A percentile compares a stretch with the other conserved stretches of the same genome.
phyloP scores from a whole-genome alignment of 64 coral and sea anemone genomes.

The Porites australiensis region DNA sequence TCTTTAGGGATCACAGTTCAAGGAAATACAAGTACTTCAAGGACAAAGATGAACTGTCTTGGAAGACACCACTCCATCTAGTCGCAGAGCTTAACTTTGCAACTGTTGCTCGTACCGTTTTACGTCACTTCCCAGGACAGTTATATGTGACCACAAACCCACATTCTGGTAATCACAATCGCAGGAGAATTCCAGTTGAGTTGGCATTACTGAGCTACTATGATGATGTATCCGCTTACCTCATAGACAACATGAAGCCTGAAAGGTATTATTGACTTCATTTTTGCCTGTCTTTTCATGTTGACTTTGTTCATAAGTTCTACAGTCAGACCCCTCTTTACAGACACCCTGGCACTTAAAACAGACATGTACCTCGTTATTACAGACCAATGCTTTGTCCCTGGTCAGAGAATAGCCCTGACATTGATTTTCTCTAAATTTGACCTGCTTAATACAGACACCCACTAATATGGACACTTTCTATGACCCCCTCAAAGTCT shows the following conservation, averaged over 20 bases:
- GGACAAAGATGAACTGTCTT: constrained; percentile 70
- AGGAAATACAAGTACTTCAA: constrained; percentile 85
- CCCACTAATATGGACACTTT: no score
- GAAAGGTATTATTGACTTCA: constrained; percentile 18
- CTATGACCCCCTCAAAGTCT: no score
- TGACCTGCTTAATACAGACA: no score
- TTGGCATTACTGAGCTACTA: constrained; percentile 40
- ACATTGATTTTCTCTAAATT: no score
- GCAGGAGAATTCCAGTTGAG: constrained; percentile 51
- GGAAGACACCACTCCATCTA: constrained; percentile 59
- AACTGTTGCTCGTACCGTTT: constrained; percentile 44
- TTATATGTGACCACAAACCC: constrained; percentile 72
- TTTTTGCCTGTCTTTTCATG: no score
- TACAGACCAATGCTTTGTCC: no score
- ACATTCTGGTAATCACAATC: background rate
- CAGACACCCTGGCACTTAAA: no score
- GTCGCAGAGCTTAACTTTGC: constrained; percentile 54
- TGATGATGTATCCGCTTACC: constrained; percentile 63
- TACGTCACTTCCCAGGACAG: constrained; percentile 55
- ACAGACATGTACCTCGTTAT: no score
- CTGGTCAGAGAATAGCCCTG: no score
- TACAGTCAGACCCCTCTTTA: no score
- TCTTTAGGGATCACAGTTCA: constrained; percentile 44
- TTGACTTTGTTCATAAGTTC: no score
- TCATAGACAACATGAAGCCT: constrained; percentile 70